Conservation (phyloP, 2,113 vertebrate species). For the Neogale vison region DNA sequence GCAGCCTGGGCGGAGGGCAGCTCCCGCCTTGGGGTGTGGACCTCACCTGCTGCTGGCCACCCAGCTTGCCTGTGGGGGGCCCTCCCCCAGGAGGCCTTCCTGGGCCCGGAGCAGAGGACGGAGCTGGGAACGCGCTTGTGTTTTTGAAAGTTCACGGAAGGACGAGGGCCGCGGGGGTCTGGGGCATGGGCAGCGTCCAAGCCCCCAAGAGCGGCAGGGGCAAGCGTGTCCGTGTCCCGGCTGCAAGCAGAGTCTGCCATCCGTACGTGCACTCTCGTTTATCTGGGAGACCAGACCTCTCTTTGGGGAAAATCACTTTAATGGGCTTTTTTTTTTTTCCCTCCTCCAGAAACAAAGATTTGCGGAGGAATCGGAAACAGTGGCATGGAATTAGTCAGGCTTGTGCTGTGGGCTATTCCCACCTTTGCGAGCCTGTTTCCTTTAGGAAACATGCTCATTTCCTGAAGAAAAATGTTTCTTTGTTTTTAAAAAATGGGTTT, state of each 20-base stretch:
- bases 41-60: background rate
- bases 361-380: background rate
- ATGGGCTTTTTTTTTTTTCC: background rate
- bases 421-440: background rate
- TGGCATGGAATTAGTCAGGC: background rate
- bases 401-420: background rate
- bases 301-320: background rate
- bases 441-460: background rate
- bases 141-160: background rate
- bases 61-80: background rate
- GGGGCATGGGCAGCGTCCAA: accelerated
- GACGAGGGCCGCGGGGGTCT: background rate
- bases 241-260: background rate
- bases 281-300: background rate
- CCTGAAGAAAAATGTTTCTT: background rate
- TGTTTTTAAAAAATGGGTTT: background rate
- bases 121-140: accelerated
- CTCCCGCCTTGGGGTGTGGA: background rate
- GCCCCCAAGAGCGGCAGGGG: accelerated
- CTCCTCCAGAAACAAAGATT: background rate
- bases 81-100: too few species aligned
- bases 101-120: background rate
- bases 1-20: background rate
- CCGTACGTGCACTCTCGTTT: too few species aligned
- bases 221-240: background rate